A percentile compares a stretch with the other conserved stretches of the same genome.
These are phyloP conservation scores for Drosophila pseudotalamancana DNA, from an alignment of 2,888 invertebrate genomes.

Conservation along the genomic window DNA sequence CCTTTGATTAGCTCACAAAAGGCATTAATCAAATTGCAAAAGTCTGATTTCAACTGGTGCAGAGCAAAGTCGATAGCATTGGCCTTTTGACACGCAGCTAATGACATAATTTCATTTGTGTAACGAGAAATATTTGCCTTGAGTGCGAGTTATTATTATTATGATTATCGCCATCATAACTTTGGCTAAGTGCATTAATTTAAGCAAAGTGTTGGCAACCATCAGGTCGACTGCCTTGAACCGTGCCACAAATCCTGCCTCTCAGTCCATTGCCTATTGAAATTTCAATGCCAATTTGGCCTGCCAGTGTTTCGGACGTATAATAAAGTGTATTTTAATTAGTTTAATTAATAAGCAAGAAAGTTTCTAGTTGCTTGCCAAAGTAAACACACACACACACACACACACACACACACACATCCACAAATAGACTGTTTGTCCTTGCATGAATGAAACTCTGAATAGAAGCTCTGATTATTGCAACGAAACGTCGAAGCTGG, in stretches of 20 bases:
- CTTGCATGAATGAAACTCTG: slow-evolving; percentile 22
- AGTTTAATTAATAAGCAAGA: slow-evolving; percentile 69
- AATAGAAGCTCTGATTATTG: slow-evolving; percentile 44
- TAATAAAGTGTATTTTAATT: slow-evolving; percentile 64
- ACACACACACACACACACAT: not conserved
- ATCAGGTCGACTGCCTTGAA: not conserved
- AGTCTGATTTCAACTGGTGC: slow-evolving; percentile 3
- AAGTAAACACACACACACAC: not conserved
- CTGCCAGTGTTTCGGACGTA: not conserved
- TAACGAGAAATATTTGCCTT: slow-evolving; percentile 27
- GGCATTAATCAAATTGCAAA: slow-evolving; percentile 23
- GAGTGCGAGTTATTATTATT: slow-evolving; percentile 27
- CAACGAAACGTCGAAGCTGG: slow-evolving; percentile 8
- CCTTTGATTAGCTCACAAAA: slow-evolving; percentile 38
- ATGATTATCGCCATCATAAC: slow-evolving; percentile 42
- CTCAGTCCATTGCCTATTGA: not conserved
- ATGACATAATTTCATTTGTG: slow-evolving; percentile 61
- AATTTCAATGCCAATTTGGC: slow-evolving; percentile 1
- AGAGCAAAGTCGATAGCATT: slow-evolving; percentile 7
- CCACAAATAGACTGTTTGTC: slow-evolving; percentile 36
- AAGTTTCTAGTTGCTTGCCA: slow-evolving; percentile 9
- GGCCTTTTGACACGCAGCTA: slow-evolving; percentile 16
- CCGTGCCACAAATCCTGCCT: not conserved
- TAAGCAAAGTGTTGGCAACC: slow-evolving; percentile 26
- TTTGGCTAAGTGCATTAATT: slow-evolving; percentile 51